phyloP scores from a whole-genome alignment of 2,797 vertebrate species.

The Argyrosomus regius region DNA sequence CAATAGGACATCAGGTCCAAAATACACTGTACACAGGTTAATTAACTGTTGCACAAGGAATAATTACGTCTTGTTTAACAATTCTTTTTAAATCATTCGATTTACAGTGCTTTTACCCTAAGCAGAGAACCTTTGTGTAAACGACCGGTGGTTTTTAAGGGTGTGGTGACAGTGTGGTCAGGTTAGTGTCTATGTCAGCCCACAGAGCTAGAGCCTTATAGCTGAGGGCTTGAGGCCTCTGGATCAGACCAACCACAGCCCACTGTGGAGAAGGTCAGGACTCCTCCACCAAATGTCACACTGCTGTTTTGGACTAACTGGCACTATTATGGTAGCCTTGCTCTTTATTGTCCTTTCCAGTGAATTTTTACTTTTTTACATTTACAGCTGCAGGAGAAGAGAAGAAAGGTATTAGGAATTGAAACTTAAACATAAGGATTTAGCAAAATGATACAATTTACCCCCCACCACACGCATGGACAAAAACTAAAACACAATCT shows the following conservation, averaged over 20 bases:
- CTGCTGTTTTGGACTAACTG: conserved; percentile 65
- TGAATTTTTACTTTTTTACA: conserved; percentile 10
- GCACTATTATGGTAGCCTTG: conserved; percentile 37
- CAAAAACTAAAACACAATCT: conserved; percentile 55
- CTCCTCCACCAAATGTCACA: conserved; percentile 68
- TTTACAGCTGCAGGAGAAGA: neutral
- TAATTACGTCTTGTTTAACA: neutral
- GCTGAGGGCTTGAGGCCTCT: conserved; percentile 60
- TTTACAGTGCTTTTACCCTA: conserved; percentile 30
- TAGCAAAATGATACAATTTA: conserved; percentile 29
- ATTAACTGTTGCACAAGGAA: neutral
- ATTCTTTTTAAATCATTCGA: conserved; percentile 18
- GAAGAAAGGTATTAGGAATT: neutral
- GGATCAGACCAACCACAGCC: conserved; percentile 70
- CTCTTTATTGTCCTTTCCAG: conserved; percentile 44
- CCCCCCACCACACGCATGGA: conserved; percentile 50
- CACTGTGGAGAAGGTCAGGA: conserved; percentile 69
- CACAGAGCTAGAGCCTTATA: conserved; percentile 58
- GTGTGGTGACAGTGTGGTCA: conserved; percentile 69
- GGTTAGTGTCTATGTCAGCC: conserved; percentile 68
- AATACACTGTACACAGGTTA: neutral
- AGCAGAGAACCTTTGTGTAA: conserved; percentile 29
- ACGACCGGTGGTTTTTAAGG: conserved; percentile 49
- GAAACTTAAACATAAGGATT: conserved; percentile 18
- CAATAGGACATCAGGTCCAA: neutral